A percentile compares a stretch with the other conserved stretches of the same genome.
Evolutionary conservation across 2,113 vertebrate species (phyloP).

Genomic region (Prietella phreatophila): DNA sequence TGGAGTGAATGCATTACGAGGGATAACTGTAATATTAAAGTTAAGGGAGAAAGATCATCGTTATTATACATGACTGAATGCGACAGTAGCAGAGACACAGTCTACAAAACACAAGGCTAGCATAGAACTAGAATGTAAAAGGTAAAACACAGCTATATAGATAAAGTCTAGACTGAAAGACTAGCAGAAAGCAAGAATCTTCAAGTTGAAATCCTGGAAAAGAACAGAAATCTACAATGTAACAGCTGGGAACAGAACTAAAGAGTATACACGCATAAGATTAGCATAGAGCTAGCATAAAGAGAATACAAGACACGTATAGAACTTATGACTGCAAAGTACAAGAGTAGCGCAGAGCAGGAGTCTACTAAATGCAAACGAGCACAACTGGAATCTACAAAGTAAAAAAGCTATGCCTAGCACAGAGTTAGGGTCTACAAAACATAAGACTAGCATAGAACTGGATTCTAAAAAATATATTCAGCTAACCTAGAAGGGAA

Average conservation of each 20-base stretch:
- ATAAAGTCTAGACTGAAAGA: background rate
- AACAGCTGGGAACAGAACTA: too few species aligned
- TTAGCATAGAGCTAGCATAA: background rate
- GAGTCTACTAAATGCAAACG: too few species aligned
- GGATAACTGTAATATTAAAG: background rate
- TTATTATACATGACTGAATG: background rate
- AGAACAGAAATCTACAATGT: background rate
- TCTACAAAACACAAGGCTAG: background rate
- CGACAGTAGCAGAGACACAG: background rate
- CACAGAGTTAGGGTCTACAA: too few species aligned
- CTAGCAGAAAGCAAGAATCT: background rate
- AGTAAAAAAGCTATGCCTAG: too few species aligned
- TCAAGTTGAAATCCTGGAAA: background rate
- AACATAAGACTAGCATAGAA: too few species aligned
- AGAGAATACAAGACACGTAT: too few species aligned
- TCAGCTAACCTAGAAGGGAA: too few species aligned
- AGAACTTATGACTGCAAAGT: too few species aligned
- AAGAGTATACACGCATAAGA: too few species aligned
- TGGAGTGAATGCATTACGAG: background rate
- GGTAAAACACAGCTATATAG: background rate
- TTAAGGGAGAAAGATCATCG: background rate
- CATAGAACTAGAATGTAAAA: background rate
- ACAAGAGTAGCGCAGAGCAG: too few species aligned
- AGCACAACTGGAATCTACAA: too few species aligned
- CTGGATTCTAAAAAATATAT: too few species aligned